A percentile compares a stretch with the other conserved stretches of the same genome.
phyloP scores from a whole-genome alignment of 2,888 invertebrate species.

The Trimorus sp. region DNA sequence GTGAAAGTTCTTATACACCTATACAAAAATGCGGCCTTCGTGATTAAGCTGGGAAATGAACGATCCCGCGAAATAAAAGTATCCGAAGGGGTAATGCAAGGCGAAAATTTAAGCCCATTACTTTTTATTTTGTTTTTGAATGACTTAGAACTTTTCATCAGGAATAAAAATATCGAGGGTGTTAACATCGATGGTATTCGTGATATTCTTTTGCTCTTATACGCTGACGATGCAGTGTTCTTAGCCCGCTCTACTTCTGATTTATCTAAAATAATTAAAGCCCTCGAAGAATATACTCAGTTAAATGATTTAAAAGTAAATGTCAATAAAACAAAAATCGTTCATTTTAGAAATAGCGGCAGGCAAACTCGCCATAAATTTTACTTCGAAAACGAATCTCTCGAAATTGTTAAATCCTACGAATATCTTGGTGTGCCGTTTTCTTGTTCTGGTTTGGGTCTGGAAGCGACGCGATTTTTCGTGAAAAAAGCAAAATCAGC shows the following conservation, averaged over 20 bases:
- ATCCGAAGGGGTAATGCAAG: constrained; percentile 8
- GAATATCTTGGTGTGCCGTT: not conserved
- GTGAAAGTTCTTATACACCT: no score
- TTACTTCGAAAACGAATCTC: not conserved
- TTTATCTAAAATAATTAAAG: not conserved
- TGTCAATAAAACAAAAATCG: constrained; percentile 3
- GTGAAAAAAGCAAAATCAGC: not conserved
- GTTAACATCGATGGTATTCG: no score
- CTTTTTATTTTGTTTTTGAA: not conserved
- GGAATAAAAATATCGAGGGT: not conserved
- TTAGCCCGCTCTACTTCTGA: not conserved
- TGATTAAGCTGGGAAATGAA: not conserved
- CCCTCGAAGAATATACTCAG: not conserved
- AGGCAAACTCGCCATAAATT: not conserved
- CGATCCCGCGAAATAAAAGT: not conserved
- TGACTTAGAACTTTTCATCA: not conserved
- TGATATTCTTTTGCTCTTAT: not conserved
- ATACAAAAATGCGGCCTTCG: not conserved
- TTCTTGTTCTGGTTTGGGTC: not conserved
- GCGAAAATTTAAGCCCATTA: constrained; percentile 7
- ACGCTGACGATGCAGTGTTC: constrained; percentile 11
- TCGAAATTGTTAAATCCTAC: not conserved
- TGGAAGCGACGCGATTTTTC: not conserved
- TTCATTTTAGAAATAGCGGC: constrained; percentile 1
- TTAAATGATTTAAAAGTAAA: not conserved